A percentile compares a stretch with the other conserved stretches of the same genome.
Evolutionary conservation across 2,797 vertebrate genomes (phyloP).

Genomic region (Melanotaenia boesemani): DNA sequence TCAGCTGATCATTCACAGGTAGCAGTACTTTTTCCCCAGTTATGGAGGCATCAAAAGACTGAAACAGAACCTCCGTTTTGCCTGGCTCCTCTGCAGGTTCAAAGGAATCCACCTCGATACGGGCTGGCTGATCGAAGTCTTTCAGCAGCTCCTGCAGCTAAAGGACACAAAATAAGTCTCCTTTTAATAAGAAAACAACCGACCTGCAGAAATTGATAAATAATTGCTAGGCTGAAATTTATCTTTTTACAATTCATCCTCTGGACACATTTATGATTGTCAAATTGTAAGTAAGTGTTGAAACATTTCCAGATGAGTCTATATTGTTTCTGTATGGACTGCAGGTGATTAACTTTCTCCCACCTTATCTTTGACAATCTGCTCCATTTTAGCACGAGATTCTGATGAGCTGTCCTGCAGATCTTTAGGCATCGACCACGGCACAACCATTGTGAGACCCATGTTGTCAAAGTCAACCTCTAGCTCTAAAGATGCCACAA

Average conservation of each 20-base stretch:
- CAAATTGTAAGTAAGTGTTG: background rate
- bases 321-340: background rate
- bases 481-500: constrained; percentile 17
- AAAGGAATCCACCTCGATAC: constrained; percentile 48
- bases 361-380: constrained; percentile 63
- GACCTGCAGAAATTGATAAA: background rate
- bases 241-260: too few species aligned
- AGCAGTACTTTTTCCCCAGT: constrained; percentile 20
- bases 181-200: background rate
- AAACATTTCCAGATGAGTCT: background rate
- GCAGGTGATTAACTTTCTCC: background rate
- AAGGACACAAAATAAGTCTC: background rate
- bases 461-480: constrained; percentile 10
- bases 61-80: constrained; percentile 55
- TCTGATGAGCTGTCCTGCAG: constrained; percentile 35
- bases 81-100: constrained; percentile 35
- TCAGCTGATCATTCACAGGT: constrained; percentile 39
- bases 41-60: constrained; percentile 49
- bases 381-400: constrained; percentile 43
- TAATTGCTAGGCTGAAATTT: background rate
- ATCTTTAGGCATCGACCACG: constrained; percentile 61
- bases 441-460: constrained; percentile 59
- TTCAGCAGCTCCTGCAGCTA: constrained; percentile 73
- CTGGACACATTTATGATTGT: too few species aligned
- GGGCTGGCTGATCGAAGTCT: constrained; percentile 31